Evolutionary conservation across 37 sponge, comb jelly and placozoan genomes (phyloP).

Genomic region (Axinella damicornis): DNA sequence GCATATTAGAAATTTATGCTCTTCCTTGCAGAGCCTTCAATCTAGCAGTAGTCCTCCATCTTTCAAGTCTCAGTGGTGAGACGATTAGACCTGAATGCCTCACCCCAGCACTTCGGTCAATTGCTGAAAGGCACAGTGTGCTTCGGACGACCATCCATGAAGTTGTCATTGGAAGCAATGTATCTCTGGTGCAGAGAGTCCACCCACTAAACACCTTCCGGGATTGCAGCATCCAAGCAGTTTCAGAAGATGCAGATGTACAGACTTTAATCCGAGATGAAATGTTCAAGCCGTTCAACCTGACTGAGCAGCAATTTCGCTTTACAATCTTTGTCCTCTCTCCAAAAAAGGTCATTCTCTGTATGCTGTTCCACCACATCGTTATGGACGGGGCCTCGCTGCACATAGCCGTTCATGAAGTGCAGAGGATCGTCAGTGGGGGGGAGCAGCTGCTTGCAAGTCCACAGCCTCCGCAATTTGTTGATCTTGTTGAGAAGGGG

Average conservation of each 20-base stretch:
- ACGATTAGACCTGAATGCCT: background rate
- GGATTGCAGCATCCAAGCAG: background rate
- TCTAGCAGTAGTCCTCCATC: background rate
- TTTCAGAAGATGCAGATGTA: background rate
- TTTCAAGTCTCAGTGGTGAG: background rate
- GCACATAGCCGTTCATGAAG: background rate
- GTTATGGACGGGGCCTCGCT: constrained; percentile 33
- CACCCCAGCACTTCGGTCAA: background rate
- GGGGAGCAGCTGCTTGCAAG: background rate
- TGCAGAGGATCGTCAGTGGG: background rate
- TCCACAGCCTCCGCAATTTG: background rate
- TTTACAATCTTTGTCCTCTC: background rate
- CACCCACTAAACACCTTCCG: background rate
- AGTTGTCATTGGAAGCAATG: no score
- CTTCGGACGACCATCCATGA: background rate
- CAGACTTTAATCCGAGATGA: background rate
- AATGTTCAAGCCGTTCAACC: background rate
- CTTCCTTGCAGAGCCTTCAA: constrained; percentile 1
- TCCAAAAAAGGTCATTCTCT: background rate
- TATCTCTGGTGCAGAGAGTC: no score
- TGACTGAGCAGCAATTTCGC: constrained; percentile 2
- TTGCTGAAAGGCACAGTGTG: background rate
- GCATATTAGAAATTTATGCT: no score
- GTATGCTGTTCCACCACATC: constrained; percentile 34
- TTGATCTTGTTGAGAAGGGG: no score